A percentile compares a stretch with the other conserved stretches of the same genome.
Evolutionary conservation across 2,797 vertebrate species (phyloP).

Genomic region (Arrhamphus sclerolepis): DNA sequence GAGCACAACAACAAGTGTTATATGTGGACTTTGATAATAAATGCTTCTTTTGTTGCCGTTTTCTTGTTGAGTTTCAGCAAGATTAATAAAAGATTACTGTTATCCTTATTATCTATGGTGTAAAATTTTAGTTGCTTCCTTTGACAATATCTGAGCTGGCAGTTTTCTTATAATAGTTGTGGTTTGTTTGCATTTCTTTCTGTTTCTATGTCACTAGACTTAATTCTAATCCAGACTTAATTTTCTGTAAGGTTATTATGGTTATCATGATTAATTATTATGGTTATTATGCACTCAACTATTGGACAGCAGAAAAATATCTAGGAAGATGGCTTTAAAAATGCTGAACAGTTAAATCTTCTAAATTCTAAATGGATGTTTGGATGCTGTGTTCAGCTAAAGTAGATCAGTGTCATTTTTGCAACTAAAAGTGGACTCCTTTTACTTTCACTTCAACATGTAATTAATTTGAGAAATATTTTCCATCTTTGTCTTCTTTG

Average conservation of each 20-base stretch:
- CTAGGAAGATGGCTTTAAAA: too few species aligned
- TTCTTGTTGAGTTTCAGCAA: slow-evolving; percentile 5
- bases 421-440: slow-evolving; percentile 17
- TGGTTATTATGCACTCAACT: neutral
- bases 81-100: too few species aligned
- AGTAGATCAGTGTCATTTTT: slow-evolving; percentile 5
- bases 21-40: slow-evolving; percentile 1
- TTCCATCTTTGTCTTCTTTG: slow-evolving; percentile 39
- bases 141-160: too few species aligned
- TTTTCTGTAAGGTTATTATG: neutral
- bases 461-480: slow-evolving; percentile 46
- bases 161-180: too few species aligned
- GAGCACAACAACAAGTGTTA: neutral
- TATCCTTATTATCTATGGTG: too few species aligned
- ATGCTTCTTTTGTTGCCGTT: slow-evolving; percentile 5
- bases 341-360: too few species aligned
- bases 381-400: slow-evolving; percentile 10
- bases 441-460: slow-evolving; percentile 35
- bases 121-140: too few species aligned
- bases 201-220: neutral
- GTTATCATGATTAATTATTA: too few species aligned
- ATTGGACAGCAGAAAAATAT: too few species aligned
- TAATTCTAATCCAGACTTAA: neutral
- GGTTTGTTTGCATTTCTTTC: too few species aligned
- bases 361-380: neutral